phyloP scores from a whole-genome alignment of 2,797 vertebrate genomes.

The Gymnoscopelus braueri region DNA sequence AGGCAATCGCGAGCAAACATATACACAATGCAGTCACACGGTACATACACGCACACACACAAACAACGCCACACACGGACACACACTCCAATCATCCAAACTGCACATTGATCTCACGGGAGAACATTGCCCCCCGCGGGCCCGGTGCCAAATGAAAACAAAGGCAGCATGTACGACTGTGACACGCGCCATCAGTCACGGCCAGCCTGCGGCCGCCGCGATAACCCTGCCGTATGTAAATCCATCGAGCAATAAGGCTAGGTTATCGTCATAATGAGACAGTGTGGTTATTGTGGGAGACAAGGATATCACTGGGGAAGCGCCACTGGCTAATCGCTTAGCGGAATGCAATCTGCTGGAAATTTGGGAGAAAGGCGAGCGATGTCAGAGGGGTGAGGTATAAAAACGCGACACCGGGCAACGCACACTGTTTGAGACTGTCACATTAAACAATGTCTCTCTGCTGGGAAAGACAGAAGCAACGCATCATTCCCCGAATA shows the following conservation, averaged over 20 bases:
- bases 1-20: background rate
- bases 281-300: conserved; percentile 58
- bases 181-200: conserved; percentile 77
- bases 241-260: conserved; percentile 71
- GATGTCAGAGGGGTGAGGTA: conserved; percentile 29
- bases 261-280: conserved; percentile 64
- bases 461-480: background rate
- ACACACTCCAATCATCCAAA: conserved; percentile 53
- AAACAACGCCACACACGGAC: no score
- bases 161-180: conserved; percentile 63
- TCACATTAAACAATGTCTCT: background rate
- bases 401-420: conserved; percentile 30
- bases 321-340: conserved; percentile 62
- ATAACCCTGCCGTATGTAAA: conserved; percentile 78
- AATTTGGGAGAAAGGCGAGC: conserved; percentile 55
- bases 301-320: conserved; percentile 46
- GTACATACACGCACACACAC: conserved; percentile 21
- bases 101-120: conserved; percentile 61
- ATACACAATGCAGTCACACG: background rate
- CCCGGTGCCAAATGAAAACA: conserved; percentile 72
- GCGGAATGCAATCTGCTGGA: conserved; percentile 47
- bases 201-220: conserved; percentile 59
- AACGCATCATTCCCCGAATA: background rate
- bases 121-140: conserved; percentile 46
- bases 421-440: conserved; percentile 4